These are phyloP conservation scores for Ariolimax columbianus DNA, from an alignment of 2,888 invertebrate genomes.

Conservation along the genomic window DNA sequence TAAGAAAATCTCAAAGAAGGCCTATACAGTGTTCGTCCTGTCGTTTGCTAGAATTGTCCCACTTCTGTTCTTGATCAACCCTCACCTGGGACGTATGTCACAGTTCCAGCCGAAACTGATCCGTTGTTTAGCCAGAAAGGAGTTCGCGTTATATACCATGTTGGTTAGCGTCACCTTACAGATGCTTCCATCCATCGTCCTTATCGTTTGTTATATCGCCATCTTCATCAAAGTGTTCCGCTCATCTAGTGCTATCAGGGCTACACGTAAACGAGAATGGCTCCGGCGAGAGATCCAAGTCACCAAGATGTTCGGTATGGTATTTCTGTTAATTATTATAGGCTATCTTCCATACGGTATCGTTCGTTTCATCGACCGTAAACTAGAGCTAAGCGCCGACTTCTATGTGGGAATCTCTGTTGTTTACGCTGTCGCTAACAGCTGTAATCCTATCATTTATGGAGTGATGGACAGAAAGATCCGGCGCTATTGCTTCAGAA, in stretches of 20 bases:
- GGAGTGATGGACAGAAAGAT: constrained; percentile 77
- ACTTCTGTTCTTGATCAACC: constrained; percentile 71
- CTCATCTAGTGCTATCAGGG: constrained; percentile 70
- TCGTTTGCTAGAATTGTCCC: constrained; percentile 74
- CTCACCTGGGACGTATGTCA: constrained; percentile 72
- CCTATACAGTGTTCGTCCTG: constrained; percentile 74
- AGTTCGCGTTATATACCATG: constrained; percentile 72
- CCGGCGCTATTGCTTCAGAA: constrained; percentile 70
- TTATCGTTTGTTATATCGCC: constrained; percentile 75
- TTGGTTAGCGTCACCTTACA: constrained; percentile 73
- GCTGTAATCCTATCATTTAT: constrained; percentile 75
- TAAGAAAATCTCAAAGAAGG: constrained; percentile 74
- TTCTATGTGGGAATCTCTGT: constrained; percentile 76
- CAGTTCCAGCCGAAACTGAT: constrained; percentile 74
- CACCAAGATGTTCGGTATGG: constrained; percentile 78
- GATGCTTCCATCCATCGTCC: constrained; percentile 75
- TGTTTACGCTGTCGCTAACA: constrained; percentile 76
- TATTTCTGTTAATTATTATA: constrained; percentile 75
- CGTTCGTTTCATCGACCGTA: constrained; percentile 74
- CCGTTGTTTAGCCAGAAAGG: constrained; percentile 72
- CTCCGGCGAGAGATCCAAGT: constrained; percentile 76
- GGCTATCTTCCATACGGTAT: constrained; percentile 77
- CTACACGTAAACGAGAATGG: constrained; percentile 69
- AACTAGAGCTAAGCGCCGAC: constrained; percentile 70
- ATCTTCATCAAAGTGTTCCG: constrained; percentile 76